Base-by-base conservation (phyloP, 2,797 vertebrate species). In the Peromyscus attwateri region DNA sequence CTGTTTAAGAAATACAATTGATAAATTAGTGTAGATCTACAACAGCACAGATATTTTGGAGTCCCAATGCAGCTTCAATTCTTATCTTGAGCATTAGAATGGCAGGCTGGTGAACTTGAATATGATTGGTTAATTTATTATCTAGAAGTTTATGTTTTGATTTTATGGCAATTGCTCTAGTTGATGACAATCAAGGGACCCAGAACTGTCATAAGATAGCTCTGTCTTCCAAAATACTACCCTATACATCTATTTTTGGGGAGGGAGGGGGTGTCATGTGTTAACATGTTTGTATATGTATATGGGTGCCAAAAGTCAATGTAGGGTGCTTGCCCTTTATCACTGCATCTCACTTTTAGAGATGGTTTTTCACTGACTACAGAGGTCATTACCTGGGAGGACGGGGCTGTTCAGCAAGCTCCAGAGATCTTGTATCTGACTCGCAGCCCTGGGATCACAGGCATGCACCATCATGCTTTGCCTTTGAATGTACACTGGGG, bases 1-100 rank as follows among this genome's bases (percentile, higher is more conserved):
- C 66, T 89, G 40, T 88, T 96, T 94, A 55, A 91, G 73, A 82
- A 85, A 92, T 8, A 52, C 14, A 85, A 40, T 80, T 77, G 82
- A 66, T 12, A 94, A 6, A 52, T 85, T 89, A 57, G 29, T 62
- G 1, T 37, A 76, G 46, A 70, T 64, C 1, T 5, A 70, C 23
- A 82, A 62, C 73, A 87, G 8, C 34, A 82, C 5, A 93, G 12
- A 14, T 85, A 31, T 4, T 82, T 77, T 82, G 2, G 34, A 55
- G 31, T 93, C 2, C 14, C 43, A 25, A 68, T 85, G 11, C 16
- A 83, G 49, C 21, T 37, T 7, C n/a, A 89, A 40, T 88, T 95
- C 31, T 71, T 91, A 10, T 80, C 34, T 93, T 87, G 57, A n/a
- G 23, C 46, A 70, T 89, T 10, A 79, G 6, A 73, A 62, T 49